These are phyloP conservation scores for Andinoacara biseriatus DNA, from an alignment of 2,113 vertebrate species.

Conservation along the genomic window DNA sequence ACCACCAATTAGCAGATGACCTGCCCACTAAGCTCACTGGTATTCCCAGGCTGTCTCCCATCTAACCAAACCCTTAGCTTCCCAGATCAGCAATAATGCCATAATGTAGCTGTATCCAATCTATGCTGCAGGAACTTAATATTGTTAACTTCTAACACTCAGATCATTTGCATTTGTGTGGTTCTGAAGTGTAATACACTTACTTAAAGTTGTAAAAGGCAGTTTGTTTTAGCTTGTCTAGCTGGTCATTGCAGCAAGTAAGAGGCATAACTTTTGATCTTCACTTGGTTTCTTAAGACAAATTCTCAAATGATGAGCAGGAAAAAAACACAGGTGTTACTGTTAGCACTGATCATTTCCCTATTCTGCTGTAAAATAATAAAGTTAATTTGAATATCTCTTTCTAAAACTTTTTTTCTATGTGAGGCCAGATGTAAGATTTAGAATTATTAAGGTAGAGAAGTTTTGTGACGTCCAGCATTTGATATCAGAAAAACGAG, in stretches of 20 bases:
- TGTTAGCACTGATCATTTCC: not conserved
- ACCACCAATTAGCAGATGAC: constrained; percentile 1
- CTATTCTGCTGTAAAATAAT: not conserved
- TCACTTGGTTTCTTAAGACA: too few relatives aligned
- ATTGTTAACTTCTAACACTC: not conserved
- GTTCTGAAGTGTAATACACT: not conserved
- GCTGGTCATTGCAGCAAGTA: not conserved
- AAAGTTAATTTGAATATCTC: not conserved
- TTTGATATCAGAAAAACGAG: too few relatives aligned
- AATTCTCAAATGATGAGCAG: not conserved
- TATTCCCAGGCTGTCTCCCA: not conserved
- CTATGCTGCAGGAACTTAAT: not conserved
- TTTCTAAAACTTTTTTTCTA: not conserved
- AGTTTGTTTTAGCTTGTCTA: not conserved
- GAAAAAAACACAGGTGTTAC: not conserved
- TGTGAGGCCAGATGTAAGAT: too few relatives aligned
- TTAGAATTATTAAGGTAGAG: too few relatives aligned
- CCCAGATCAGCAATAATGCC: not conserved
- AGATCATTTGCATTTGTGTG: not conserved
- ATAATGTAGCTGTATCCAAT: not conserved
- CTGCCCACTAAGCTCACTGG: not conserved
- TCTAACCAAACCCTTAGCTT: not conserved
- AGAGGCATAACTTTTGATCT: too few relatives aligned
- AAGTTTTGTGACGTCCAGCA: too few relatives aligned
- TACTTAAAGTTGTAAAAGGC: not conserved